These are phyloP conservation scores for Lagopus leucura DNA, from an alignment of 2,113 vertebrate genomes.

Conservation along the genomic window DNA sequence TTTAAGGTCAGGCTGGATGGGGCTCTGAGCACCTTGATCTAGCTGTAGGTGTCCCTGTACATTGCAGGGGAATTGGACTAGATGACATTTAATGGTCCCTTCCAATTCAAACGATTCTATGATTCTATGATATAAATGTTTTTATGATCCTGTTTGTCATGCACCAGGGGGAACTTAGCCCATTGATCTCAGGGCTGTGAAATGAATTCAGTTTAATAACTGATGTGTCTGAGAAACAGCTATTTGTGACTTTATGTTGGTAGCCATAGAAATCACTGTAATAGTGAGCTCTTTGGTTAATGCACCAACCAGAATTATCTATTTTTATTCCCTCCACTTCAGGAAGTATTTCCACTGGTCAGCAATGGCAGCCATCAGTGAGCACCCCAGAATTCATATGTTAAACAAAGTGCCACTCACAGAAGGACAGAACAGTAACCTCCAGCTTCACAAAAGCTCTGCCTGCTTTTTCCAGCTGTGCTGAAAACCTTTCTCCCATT, in stretches of 20 bases:
- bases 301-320: neutral
- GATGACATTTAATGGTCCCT: too few species aligned
- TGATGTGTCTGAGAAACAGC: neutral
- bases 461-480: conserved; percentile 7
- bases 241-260: neutral
- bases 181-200: neutral
- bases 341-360: neutral
- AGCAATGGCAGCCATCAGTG: neutral
- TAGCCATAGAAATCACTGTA: neutral
- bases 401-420: neutral
- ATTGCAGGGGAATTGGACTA: too few species aligned
- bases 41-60: too few species aligned
- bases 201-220: neutral
- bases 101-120: too few species aligned
- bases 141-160: conserved; percentile 11
- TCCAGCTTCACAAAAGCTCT: neutral
- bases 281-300: neutral
- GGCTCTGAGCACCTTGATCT: too few species aligned
- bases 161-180: neutral
- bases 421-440: neutral
- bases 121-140: neutral
- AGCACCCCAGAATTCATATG: neutral
- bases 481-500: neutral
- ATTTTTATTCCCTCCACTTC: neutral
- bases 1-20: too few species aligned